These are phyloP conservation scores for Urocitellus parryii DNA, from an alignment of 2,113 vertebrate genomes.

Conservation along the genomic window DNA sequence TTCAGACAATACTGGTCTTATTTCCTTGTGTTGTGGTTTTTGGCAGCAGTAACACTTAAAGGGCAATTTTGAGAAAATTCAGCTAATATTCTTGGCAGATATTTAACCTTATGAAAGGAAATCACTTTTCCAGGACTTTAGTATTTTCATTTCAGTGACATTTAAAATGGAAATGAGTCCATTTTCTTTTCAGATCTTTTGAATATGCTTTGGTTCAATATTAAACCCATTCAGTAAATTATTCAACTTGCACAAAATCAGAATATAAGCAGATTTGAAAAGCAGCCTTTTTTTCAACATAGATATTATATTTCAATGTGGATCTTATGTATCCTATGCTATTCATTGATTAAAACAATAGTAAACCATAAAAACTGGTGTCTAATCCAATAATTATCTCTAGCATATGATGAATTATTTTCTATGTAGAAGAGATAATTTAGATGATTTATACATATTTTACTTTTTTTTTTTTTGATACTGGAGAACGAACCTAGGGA, in stretches of 20 bases:
- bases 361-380: neutral
- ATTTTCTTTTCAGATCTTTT: conserved; percentile 71
- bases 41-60: conserved; percentile 64
- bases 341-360: neutral
- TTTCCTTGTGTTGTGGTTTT: conserved; percentile 16
- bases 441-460: neutral
- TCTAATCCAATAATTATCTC: neutral
- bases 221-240: conserved; percentile 60
- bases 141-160: conserved; percentile 78
- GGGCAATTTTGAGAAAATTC: conserved; percentile 67
- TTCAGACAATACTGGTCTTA: conserved; percentile 46
- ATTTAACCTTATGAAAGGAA: conserved; percentile 78
- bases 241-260: conserved; percentile 44
- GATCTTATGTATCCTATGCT: neutral
- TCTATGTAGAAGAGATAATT: neutral
- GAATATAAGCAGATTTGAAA: neutral
- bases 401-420: neutral
- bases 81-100: conserved; percentile 77
- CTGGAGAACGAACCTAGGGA: too few relatives aligned
- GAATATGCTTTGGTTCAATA: conserved; percentile 68
- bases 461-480: neutral
- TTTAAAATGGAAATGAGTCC: conserved; percentile 78
- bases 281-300: neutral
- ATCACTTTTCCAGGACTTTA: conserved; percentile 68
- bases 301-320: neutral